phyloP scores from a whole-genome alignment of 2,888 invertebrate species.

The Therioaphis trifolii region DNA sequence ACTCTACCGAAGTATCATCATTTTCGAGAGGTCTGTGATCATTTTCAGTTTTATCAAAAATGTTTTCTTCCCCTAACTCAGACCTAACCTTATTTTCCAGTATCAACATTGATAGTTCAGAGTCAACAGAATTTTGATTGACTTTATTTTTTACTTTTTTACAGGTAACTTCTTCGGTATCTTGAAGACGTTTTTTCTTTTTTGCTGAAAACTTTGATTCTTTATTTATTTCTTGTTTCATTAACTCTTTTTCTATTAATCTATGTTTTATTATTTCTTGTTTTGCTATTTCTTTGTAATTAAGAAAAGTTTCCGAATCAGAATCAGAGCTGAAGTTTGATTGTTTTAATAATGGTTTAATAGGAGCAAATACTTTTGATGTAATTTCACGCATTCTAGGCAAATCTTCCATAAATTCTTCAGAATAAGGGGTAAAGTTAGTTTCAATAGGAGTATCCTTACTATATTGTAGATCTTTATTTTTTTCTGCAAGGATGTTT shows the following conservation, averaged over 20 bases:
- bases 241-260: background rate
- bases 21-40: background rate
- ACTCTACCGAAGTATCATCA: background rate
- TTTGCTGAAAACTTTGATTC: background rate
- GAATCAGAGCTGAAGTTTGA: too few species aligned
- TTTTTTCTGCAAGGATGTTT: too few species aligned
- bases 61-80: background rate
- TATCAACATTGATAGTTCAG: background rate
- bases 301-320: too few species aligned
- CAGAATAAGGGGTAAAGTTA: too few species aligned
- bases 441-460: too few species aligned
- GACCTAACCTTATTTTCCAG: background rate
- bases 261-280: background rate
- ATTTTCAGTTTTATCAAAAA: background rate
- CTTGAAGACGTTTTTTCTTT: background rate
- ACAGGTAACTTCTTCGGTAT: background rate
- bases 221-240: background rate
- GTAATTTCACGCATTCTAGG: too few species aligned
- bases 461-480: too few species aligned
- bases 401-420: too few species aligned
- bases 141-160: background rate
- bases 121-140: too few species aligned
- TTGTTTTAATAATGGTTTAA: too few species aligned
- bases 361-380: too few species aligned
- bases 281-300: too few species aligned